Conservation (phyloP, 2,113 vertebrate genomes). For the Gasterosteus nipponicus region DNA sequence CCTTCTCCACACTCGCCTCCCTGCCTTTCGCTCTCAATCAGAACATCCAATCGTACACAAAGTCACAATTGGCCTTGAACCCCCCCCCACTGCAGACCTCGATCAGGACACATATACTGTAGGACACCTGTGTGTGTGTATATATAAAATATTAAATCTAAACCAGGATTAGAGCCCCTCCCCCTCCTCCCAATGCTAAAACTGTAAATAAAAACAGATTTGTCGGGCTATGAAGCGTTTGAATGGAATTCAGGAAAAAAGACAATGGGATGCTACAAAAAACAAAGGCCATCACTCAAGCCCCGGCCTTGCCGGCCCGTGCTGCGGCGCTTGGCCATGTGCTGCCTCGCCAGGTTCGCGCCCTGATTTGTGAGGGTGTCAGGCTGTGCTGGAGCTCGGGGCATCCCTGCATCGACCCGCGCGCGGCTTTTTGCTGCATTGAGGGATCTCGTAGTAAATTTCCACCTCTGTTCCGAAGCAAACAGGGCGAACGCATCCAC, state of each 20-base stretch:
- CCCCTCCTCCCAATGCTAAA: conserved; percentile 32
- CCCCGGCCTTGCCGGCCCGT: conserved; percentile 46
- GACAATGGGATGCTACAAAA: conserved; percentile 49
- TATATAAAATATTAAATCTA: conserved; percentile 27
- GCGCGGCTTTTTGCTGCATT: conserved; percentile 42
- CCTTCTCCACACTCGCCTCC: conserved; percentile 1
- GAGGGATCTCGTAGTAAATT: conserved; percentile 6
- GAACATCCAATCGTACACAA: conserved; percentile 14
- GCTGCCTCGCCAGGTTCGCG: conserved; percentile 37
- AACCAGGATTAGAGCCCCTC: conserved; percentile 35
- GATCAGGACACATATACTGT: conserved; percentile 4
- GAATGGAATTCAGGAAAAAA: conserved; percentile 55
- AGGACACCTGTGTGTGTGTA: not conserved
- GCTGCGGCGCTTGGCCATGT: conserved; percentile 55
- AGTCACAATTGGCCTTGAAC: not conserved
- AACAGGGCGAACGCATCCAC: conserved; percentile 21
- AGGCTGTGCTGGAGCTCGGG: conserved; percentile 19
- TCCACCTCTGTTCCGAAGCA: conserved; percentile 6
- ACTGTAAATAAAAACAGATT: conserved; percentile 63
- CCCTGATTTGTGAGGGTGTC: conserved; percentile 62
- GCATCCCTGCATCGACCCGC: conserved; percentile 16
- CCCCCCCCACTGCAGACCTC: not conserved
- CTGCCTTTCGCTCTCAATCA: not conserved
- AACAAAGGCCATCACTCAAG: conserved; percentile 73
- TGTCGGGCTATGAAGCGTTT: conserved; percentile 60